These are phyloP conservation scores for Tortricodes alternella DNA, from an alignment of 2,888 invertebrate genomes.

Conservation along the genomic window DNA sequence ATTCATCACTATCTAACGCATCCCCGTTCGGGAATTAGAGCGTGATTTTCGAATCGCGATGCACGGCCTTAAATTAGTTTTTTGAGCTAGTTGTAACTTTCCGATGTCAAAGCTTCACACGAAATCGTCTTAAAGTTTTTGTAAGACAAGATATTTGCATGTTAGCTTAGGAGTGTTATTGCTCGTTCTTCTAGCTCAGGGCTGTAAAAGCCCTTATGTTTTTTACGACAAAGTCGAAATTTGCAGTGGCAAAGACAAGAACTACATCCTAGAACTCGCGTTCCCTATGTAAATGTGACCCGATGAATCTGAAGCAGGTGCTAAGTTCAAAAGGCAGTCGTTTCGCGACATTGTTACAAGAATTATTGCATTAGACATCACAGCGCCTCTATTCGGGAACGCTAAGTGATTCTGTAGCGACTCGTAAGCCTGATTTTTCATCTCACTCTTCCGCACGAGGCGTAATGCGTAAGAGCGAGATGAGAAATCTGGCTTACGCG, in stretches of 20 bases:
- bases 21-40: too few relatives aligned
- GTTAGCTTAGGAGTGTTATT: slow-evolving; percentile 10
- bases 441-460: too few relatives aligned
- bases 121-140: slow-evolving; percentile 29
- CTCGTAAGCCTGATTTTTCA: too few relatives aligned
- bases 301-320: slow-evolving; percentile 26
- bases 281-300: slow-evolving; percentile 22
- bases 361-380: slow-evolving; percentile 11
- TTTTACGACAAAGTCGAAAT: neutral
- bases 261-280: neutral
- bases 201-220: neutral
- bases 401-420: too few relatives aligned
- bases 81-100: neutral
- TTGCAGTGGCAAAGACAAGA: slow-evolving; percentile 2
- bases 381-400: too few relatives aligned
- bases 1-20: too few relatives aligned
- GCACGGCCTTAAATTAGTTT: neutral
- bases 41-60: too few relatives aligned
- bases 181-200: neutral
- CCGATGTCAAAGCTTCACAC: slow-evolving; percentile 19
- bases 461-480: too few relatives aligned
- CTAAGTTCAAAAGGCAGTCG: slow-evolving; percentile 22
- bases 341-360: slow-evolving; percentile 17
- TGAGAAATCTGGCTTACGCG: too few relatives aligned
- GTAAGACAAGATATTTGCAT: slow-evolving; percentile 25